These are phyloP conservation scores for Heliconius ismenius DNA, from an alignment of 2,888 invertebrate genomes.

Conservation along the genomic window DNA sequence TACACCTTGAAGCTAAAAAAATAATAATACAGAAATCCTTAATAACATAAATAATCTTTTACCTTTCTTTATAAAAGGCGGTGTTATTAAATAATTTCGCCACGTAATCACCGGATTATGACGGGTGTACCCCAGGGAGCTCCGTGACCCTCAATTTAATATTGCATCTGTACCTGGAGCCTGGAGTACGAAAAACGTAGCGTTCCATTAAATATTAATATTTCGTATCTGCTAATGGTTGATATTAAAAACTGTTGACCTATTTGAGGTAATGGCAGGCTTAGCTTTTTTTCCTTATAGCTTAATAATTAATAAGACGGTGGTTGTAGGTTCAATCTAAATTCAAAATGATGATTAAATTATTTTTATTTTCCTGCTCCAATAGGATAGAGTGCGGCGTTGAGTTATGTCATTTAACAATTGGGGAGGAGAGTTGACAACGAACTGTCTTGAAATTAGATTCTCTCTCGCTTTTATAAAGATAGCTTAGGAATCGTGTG, in stretches of 20 bases:
- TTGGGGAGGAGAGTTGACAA: too few relatives aligned
- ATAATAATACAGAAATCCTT: not conserved
- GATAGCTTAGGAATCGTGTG: too few relatives aligned
- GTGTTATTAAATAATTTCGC: conserved; percentile 29
- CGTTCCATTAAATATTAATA: conserved; percentile 41
- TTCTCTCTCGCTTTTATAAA: too few relatives aligned
- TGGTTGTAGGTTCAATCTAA: not conserved
- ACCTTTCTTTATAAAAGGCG: conserved; percentile 8
- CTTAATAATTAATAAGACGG: not conserved
- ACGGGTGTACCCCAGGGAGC: conserved; percentile 31
- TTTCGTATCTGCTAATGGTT: conserved; percentile 25
- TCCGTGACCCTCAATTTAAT: conserved; percentile 35
- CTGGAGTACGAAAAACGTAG: conserved; percentile 33
- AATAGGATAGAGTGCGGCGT: too few relatives aligned
- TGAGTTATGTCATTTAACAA: too few relatives aligned
- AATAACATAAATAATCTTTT: conserved; percentile 4
- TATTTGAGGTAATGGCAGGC: not conserved
- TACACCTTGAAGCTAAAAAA: not conserved
- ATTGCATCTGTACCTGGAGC: conserved; percentile 21
- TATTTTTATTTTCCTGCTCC: too few relatives aligned
- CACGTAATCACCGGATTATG: conserved; percentile 31
- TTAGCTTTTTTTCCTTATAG: too few relatives aligned
- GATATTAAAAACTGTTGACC: conserved; percentile 32
- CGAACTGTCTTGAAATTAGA: too few relatives aligned
- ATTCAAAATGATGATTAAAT: too few relatives aligned